phyloP scores from a whole-genome alignment of 2,797 vertebrate genomes.

The Xenops minutus region DNA sequence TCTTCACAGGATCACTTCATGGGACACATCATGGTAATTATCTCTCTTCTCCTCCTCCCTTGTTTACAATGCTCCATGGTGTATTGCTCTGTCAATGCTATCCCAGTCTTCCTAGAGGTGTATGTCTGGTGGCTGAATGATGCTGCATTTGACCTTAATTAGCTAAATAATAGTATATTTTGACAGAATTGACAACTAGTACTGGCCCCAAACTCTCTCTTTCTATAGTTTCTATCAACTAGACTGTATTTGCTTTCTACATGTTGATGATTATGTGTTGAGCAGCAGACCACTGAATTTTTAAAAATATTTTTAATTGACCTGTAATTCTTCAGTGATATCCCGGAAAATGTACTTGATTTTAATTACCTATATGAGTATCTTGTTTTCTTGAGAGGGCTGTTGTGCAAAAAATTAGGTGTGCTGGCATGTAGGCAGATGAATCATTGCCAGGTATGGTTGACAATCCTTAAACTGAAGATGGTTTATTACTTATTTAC shows the following conservation, averaged over 20 bases:
- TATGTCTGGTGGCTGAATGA: background rate
- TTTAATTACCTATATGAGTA: background rate
- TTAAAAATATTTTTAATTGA: background rate
- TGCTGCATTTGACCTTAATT: background rate
- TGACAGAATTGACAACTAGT: background rate
- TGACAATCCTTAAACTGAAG: background rate
- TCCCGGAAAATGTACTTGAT: background rate
- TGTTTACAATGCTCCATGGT: background rate
- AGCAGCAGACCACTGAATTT: background rate
- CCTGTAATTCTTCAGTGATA: background rate
- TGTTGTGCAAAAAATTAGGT: background rate
- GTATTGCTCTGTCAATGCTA: background rate
- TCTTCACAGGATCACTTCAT: background rate
- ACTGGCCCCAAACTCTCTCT: background rate
- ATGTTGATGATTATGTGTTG: background rate
- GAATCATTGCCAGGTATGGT: background rate
- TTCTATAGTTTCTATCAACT: background rate
- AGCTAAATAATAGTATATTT: background rate
- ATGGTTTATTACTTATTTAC: background rate
- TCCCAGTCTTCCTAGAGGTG: background rate
- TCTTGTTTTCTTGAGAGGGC: background rate
- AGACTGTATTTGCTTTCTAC: background rate
- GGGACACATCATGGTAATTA: background rate
- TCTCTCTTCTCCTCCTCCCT: background rate
- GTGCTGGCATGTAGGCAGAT: background rate